These are phyloP conservation scores for Lamellibrachia satsuma DNA, from an alignment of 2,888 invertebrate genomes.

Conservation along the genomic window DNA sequence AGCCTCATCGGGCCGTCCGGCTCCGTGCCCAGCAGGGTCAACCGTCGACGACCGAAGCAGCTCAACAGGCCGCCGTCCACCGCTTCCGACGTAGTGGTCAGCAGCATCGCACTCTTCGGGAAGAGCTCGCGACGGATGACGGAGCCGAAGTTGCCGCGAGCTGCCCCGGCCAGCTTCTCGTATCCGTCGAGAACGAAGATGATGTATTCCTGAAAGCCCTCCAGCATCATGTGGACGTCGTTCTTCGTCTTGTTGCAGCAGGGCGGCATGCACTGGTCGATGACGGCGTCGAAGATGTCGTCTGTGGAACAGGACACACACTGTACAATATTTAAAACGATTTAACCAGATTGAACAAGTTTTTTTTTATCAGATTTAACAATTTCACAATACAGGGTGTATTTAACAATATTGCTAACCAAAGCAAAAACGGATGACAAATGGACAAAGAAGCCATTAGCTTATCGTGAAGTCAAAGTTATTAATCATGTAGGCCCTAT, in stretches of 20 bases:
- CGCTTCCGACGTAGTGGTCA: constrained; percentile 38
- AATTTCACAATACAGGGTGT: too few species aligned
- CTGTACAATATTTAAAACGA: too few species aligned
- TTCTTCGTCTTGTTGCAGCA: constrained; percentile 45
- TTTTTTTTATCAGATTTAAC: too few species aligned
- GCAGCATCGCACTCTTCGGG: constrained; percentile 46
- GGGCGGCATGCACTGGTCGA: constrained; percentile 48
- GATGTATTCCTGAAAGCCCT: constrained; percentile 46
- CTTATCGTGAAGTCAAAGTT: too few species aligned
- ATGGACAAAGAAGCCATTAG: too few species aligned
- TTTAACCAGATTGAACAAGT: too few species aligned
- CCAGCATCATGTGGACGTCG: constrained; percentile 53
- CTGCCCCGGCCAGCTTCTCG: constrained; percentile 39
- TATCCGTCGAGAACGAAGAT: constrained; percentile 56
- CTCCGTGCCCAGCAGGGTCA: constrained; percentile 34
- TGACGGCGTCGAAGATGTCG: constrained; percentile 39
- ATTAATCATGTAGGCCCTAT: too few species aligned
- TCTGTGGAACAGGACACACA: background rate
- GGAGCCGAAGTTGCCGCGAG: constrained; percentile 41
- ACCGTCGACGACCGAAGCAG: background rate
- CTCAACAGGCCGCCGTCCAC: background rate
- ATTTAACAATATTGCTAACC: too few species aligned
- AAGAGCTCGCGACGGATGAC: constrained; percentile 43
- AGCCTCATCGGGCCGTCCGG: constrained; percentile 29
- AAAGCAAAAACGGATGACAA: too few species aligned